These are phyloP conservation scores for Sinocyclocheilus maitianheensis DNA, from an alignment of 2,113 vertebrate genomes.

Conservation along the genomic window DNA sequence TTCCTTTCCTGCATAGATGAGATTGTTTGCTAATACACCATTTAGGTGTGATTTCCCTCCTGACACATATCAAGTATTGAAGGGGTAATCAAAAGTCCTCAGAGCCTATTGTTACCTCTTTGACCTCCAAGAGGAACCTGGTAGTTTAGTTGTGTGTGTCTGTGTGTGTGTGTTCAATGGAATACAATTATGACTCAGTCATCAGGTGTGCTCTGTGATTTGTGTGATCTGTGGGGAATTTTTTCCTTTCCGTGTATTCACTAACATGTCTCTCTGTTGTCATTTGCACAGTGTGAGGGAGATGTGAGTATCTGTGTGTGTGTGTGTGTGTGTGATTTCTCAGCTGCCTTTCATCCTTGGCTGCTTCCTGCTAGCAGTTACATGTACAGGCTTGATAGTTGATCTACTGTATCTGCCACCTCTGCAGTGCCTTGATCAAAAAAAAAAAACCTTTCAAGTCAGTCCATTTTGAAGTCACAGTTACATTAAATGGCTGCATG, in stretches of 20 bases:
- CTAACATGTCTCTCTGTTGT: slow-evolving; percentile 75
- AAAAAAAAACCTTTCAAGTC: neutral
- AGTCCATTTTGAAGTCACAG: neutral
- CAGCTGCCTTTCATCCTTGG: slow-evolving; percentile 18
- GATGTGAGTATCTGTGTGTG: slow-evolving; percentile 86
- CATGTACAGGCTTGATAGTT: neutral
- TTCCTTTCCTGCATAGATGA: neutral
- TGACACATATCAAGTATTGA: neutral
- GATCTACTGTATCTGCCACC: neutral
- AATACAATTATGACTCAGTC: neutral
- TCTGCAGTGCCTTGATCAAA: neutral
- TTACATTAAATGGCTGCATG: neutral
- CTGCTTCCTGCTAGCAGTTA: slow-evolving; percentile 4
- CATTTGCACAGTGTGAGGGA: slow-evolving; percentile 89
- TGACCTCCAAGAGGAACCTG: neutral
- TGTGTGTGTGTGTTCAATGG: neutral
- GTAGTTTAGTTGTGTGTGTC: neutral
- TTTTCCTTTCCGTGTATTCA: slow-evolving; percentile 19
- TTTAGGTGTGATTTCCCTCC: neutral
- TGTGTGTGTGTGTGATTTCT: slow-evolving; percentile 71
- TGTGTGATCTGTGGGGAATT: neutral
- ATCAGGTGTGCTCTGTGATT: neutral
- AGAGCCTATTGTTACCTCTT: neutral
- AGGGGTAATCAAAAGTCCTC: neutral
- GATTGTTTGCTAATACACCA: neutral